phyloP scores from a whole-genome alignment of 2,888 invertebrate genomes.

The Pachydiplax longipennis region DNA sequence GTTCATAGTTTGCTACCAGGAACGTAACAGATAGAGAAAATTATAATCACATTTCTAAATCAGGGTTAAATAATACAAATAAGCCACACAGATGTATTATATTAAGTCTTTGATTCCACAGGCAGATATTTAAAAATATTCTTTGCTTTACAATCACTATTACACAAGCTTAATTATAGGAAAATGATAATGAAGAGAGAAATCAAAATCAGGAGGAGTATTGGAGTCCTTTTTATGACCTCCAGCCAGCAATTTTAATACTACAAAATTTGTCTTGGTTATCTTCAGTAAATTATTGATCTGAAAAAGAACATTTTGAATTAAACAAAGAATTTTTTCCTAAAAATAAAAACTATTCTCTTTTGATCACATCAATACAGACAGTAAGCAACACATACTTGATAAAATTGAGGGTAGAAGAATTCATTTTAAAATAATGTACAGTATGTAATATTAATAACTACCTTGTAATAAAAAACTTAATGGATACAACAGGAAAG shows the following conservation, averaged over 20 bases:
- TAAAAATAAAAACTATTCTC: not conserved
- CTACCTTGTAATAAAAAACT: too few relatives aligned
- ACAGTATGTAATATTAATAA: too few relatives aligned
- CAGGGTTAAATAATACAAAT: not conserved
- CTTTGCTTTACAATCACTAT: not conserved
- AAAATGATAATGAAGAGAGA: constrained; percentile 86
- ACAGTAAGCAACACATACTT: too few relatives aligned
- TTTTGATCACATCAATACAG: too few relatives aligned
- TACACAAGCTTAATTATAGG: constrained; percentile 79
- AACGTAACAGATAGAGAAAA: too few relatives aligned
- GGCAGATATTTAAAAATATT: not conserved
- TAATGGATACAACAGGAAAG: too few relatives aligned
- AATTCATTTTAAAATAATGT: too few relatives aligned
- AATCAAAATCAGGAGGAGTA: constrained; percentile 89
- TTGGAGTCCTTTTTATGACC: constrained; percentile 90
- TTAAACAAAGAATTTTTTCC: not conserved
- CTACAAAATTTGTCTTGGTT: constrained; percentile 95
- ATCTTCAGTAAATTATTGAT: constrained; percentile 84
- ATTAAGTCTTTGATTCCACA: not conserved
- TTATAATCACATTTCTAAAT: not conserved
- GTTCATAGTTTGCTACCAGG: too few relatives aligned
- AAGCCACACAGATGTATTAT: not conserved
- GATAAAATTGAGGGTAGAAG: too few relatives aligned
- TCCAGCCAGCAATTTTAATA: constrained; percentile 88
- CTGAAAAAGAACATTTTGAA: constrained; percentile 62